These are phyloP conservation scores for Nycticryphes semicollaris DNA, from an alignment of 2,113 vertebrate species.

Conservation along the genomic window DNA sequence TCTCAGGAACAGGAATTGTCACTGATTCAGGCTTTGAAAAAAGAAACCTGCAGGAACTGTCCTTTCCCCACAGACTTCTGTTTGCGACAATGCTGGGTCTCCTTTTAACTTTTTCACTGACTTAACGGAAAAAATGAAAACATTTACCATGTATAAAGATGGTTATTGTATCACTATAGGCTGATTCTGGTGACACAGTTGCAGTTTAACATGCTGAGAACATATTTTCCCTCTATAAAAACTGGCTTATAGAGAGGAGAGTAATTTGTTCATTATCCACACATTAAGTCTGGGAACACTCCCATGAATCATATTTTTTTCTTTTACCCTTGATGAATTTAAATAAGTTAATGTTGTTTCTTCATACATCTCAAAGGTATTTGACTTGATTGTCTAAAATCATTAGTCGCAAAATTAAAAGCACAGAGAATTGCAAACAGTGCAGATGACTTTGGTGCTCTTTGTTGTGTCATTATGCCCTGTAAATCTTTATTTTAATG, in stretches of 20 bases:
- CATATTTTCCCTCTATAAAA: background rate
- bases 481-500: background rate
- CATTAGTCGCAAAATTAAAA: constrained; percentile 37
- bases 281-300: background rate
- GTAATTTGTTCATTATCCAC: background rate
- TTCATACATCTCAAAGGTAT: background rate
- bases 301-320: background rate
- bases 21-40: background rate
- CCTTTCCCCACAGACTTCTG: background rate
- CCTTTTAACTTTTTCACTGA: background rate
- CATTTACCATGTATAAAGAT: background rate
- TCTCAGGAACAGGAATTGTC: background rate
- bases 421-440: background rate
- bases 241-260: background rate
- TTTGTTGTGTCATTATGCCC: background rate
- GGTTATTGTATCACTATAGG: background rate
- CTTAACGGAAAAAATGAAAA: background rate
- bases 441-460: background rate
- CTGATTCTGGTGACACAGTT: background rate
- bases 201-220: background rate
- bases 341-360: background rate
- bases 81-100: background rate
- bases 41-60: background rate
- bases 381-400: background rate
- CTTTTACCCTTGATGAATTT: background rate